Base-by-base conservation (phyloP, 1,140 invertebrate genomes). In the Apis florea region DNA sequence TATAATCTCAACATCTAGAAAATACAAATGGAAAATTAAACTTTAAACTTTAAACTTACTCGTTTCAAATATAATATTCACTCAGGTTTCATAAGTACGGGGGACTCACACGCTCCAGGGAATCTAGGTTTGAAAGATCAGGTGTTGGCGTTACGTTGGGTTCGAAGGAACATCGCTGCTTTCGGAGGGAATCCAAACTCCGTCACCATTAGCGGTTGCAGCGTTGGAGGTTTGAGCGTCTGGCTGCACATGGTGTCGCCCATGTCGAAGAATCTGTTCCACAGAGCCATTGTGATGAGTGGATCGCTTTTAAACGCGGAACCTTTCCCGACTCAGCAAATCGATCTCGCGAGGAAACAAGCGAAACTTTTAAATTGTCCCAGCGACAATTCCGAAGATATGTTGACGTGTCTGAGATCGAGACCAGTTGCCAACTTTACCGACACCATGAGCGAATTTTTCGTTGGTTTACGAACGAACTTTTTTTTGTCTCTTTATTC, bases 81-180 rank as follows among this genome's bases (percentile, higher is more conserved):
- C 24, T 40, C 5, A 89, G 89, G 89, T 51, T 92, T 92, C 59
- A 31, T 93, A n/a, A 89, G 89, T 54, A 87, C 91, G 0, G 90
- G 88, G 1, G 90, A 90, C 66, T 64, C 79, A 0, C 66, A 82
- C 21, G 93, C 94, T 1, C 95, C 95, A 0, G 96, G 96, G 1
- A 97, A 97, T 89, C 94, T 95, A 12, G 96, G 96, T 0, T 89
- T 97, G 58, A 96, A 95, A 90, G 96, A 96, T 88, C 96, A 96
- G 91, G 93, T 96, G 0, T 90, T 95, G 54, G 96, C 95, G 4
- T 84, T 96, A 17, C 93, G 93, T 80, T 96, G 95, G 95, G 92
- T 97, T 0, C 94, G 95, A 86, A 93, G 94, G 24, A 96, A 97
- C 85, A 95, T 96, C 61, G 82, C 82, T 1, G 86, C 91, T 2